Evolutionary conservation across 2,888 invertebrate species (phyloP).

Genomic region (Allacma fusca): DNA sequence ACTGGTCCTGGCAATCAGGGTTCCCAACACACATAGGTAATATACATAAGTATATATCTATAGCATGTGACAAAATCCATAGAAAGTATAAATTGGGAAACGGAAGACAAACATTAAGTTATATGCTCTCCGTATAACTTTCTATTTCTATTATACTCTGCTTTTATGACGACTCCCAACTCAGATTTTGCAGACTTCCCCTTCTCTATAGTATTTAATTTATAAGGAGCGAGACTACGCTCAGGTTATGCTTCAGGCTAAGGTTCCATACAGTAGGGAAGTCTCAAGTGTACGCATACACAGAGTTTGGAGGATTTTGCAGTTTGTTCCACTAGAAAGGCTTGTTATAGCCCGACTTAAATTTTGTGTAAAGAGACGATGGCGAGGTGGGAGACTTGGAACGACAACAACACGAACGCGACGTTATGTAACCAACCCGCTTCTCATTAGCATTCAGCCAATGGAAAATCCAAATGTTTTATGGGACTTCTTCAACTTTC

Average conservation of each 20-base stretch:
- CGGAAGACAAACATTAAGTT: conserved; percentile 12
- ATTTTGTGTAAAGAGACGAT: too few relatives aligned
- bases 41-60: background rate
- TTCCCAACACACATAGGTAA: too few relatives aligned
- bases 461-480: conserved; percentile 57
- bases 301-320: too few relatives aligned
- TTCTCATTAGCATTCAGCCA: conserved; percentile 59
- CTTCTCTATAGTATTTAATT: background rate
- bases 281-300: too few relatives aligned
- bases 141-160: conserved; percentile 2
- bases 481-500: conserved; percentile 48
- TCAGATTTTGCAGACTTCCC: conserved; percentile 3
- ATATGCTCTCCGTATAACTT: background rate
- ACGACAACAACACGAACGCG: too few relatives aligned
- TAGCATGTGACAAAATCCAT: background rate
- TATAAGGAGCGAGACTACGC: background rate
- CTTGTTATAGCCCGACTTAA: too few relatives aligned
- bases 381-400: too few relatives aligned
- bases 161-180: background rate
- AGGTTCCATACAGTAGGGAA: too few relatives aligned
- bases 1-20: background rate
- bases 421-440: conserved; percentile 19
- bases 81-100: background rate
- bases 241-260: too few relatives aligned
- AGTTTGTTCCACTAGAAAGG: too few relatives aligned